A percentile compares a stretch with the other conserved stretches of the same genome.
These are phyloP conservation scores for Periphyllus acericola DNA, from an alignment of 2,888 invertebrate genomes.

Conservation along the genomic window DNA sequence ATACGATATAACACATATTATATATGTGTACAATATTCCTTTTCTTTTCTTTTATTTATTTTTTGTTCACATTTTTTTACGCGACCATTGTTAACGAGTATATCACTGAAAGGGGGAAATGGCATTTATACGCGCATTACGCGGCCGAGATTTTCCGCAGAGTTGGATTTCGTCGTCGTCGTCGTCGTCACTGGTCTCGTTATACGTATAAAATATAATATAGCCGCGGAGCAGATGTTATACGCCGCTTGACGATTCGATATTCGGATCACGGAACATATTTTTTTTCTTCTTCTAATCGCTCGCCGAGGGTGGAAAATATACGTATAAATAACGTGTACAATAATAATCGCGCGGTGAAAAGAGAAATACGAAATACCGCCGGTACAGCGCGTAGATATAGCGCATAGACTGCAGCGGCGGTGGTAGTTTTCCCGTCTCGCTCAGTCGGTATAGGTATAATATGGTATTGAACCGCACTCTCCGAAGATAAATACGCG, in stretches of 20 bases:
- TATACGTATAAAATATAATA: too few species aligned
- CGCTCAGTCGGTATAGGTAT: neutral
- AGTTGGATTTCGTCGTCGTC: constrained; percentile 50
- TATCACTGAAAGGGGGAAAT: constrained; percentile 43
- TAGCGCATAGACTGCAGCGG: neutral
- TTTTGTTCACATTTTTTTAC: constrained; percentile 39
- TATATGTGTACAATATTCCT: neutral
- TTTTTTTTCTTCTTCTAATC: neutral
- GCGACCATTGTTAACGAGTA: constrained; percentile 54
- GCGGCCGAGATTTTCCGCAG: constrained; percentile 53
- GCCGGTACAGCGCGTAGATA: too few species aligned
- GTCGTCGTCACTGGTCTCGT: neutral
- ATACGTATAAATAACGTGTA: neutral
- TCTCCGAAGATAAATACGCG: neutral
- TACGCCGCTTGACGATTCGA: constrained; percentile 11
- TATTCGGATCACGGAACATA: constrained; percentile 38
- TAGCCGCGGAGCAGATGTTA: constrained; percentile 11
- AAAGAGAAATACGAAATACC: constrained; percentile 6
- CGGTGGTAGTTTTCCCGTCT: neutral
- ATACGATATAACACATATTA: neutral
- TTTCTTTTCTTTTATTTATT: neutral
- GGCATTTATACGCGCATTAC: constrained; percentile 25
- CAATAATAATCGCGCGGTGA: neutral
- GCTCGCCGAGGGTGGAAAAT: neutral
- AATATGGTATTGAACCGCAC: neutral